These are phyloP conservation scores for Anthophora plumipes DNA, from an alignment of 2,888 invertebrate genomes.

Conservation along the genomic window DNA sequence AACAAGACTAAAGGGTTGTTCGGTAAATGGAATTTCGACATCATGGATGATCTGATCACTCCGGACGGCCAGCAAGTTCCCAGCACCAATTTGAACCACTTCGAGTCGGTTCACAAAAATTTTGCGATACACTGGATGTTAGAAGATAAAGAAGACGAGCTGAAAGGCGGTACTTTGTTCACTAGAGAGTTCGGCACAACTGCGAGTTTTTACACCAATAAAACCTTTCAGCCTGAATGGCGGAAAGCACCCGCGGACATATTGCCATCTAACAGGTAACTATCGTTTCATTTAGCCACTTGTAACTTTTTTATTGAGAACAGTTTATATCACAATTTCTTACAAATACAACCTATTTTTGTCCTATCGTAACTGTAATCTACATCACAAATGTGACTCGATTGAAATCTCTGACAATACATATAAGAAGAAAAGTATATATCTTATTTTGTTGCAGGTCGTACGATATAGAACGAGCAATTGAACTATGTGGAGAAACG, in stretches of 20 bases:
- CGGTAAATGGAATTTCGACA: slow-evolving; percentile 95
- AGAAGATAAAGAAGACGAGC: slow-evolving; percentile 90
- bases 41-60: slow-evolving; percentile 91
- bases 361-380: background rate
- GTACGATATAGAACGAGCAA: slow-evolving; percentile 88
- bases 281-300: background rate
- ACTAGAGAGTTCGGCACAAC: slow-evolving; percentile 91
- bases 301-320: too few relatives aligned
- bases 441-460: slow-evolving; percentile 81
- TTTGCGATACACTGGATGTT: slow-evolving; percentile 94
- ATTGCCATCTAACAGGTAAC: slow-evolving; percentile 89
- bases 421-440: background rate
- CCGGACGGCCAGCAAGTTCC: slow-evolving; percentile 89
- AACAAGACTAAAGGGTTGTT: slow-evolving; percentile 95
- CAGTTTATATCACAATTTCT: too few relatives aligned
- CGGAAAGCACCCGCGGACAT: slow-evolving; percentile 89
- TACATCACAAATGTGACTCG: too few relatives aligned
- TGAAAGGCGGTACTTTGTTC: slow-evolving; percentile 91
- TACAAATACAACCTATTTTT: too few relatives aligned
- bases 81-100: slow-evolving; percentile 88
- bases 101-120: slow-evolving; percentile 90
- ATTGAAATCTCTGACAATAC: too few relatives aligned
- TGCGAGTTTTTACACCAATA: slow-evolving; percentile 93
- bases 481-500: slow-evolving; percentile 91
- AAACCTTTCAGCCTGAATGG: slow-evolving; percentile 91